Percentiles rank a stretch among this genome's conserved stretches.
phyloP scores from a whole-genome alignment of 1,140 invertebrate genomes.

The Zophobas morio region DNA sequence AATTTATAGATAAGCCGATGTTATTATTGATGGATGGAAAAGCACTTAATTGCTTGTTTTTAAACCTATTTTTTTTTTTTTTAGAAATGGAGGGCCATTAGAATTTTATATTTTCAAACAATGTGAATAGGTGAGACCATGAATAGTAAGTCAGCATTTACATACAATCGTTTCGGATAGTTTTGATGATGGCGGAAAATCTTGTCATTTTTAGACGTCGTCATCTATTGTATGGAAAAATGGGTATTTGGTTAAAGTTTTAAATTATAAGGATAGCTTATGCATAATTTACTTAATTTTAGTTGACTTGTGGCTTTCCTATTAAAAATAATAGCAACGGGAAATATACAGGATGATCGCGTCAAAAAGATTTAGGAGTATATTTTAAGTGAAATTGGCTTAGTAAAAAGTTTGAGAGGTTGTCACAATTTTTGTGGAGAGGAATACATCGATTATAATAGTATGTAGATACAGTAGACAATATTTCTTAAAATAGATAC shows the following conservation, averaged over 20 bases:
- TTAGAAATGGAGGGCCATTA: conserved; percentile 14
- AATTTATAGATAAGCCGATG: neutral
- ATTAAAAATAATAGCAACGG: too few relatives aligned
- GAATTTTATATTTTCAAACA: conserved; percentile 6
- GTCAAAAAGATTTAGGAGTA: too few relatives aligned
- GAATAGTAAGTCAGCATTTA: conserved; percentile 26
- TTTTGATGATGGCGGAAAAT: conserved; percentile 12
- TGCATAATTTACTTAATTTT: neutral
- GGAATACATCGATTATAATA: too few relatives aligned
- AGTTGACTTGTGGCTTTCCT: too few relatives aligned
- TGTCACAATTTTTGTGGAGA: too few relatives aligned
- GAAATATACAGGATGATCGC: too few relatives aligned
- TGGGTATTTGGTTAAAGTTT: conserved; percentile 13
- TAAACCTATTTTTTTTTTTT: conserved; percentile 9
- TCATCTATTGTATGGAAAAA: conserved; percentile 36
- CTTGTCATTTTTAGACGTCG: conserved; percentile 7
- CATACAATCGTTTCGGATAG: conserved; percentile 27
- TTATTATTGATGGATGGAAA: too few relatives aligned
- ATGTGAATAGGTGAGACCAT: conserved; percentile 4
- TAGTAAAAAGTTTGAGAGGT: too few relatives aligned
- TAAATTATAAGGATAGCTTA: conserved; percentile 15
- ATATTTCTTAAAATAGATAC: too few relatives aligned
- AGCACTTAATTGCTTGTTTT: too few relatives aligned
- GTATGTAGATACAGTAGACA: too few relatives aligned
- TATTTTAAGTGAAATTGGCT: too few relatives aligned